Evolutionary conservation across 2,888 invertebrate genomes (phyloP).

Genomic region (Harpalus rubripes): DNA sequence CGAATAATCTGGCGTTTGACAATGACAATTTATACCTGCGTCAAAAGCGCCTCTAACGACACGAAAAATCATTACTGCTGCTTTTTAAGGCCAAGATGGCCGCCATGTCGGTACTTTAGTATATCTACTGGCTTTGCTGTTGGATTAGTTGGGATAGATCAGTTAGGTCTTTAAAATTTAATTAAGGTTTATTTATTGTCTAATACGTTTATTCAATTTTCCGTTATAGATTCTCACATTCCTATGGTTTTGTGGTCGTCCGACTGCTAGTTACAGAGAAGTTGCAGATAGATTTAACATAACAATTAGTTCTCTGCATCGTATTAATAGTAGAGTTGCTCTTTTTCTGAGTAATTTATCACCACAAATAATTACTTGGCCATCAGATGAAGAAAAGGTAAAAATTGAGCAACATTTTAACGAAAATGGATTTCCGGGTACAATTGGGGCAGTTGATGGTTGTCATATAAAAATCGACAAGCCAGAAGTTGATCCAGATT

Average conservation of each 20-base stretch:
- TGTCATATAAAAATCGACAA: constrained; percentile 65
- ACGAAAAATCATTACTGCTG: too few relatives aligned
- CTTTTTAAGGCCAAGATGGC: too few relatives aligned
- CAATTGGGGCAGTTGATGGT: constrained; percentile 63
- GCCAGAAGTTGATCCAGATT: constrained; percentile 61
- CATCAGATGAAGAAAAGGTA: neutral
- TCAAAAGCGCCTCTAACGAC: too few relatives aligned
- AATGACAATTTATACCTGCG: too few relatives aligned
- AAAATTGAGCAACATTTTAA: constrained; percentile 8
- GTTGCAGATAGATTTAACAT: constrained; percentile 11
- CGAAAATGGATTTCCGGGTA: neutral
- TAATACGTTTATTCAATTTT: neutral
- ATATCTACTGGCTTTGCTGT: too few relatives aligned
- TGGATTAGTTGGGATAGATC: too few relatives aligned
- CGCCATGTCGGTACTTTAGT: too few relatives aligned
- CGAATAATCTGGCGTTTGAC: too few relatives aligned
- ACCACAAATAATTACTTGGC: constrained; percentile 3
- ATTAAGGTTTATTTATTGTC: too few relatives aligned
- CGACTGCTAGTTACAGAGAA: neutral
- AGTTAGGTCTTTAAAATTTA: too few relatives aligned
- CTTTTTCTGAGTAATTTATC: neutral
- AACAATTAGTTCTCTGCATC: neutral
- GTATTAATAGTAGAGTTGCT: neutral
- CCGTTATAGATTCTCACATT: neutral
- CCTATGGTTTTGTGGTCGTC: neutral